A percentile compares a stretch with the other conserved stretches of the same genome.
These are phyloP conservation scores for Hemicrepidius hirtus DNA, from an alignment of 2,888 invertebrate genomes.

Conservation along the genomic window DNA sequence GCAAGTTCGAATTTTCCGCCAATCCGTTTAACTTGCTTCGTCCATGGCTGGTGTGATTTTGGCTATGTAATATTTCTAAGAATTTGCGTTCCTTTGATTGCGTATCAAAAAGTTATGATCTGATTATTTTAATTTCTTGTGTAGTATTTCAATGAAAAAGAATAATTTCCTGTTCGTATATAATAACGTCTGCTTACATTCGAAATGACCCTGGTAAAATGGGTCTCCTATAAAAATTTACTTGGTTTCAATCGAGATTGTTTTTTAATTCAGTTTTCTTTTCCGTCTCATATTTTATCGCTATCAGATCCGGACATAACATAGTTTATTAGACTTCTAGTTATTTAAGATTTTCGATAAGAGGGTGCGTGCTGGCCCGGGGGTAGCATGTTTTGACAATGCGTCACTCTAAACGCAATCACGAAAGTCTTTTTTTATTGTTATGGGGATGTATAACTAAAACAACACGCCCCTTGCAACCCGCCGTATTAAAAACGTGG, in stretches of 20 bases:
- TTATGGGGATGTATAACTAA: conserved; percentile 52
- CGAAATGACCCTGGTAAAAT: background rate
- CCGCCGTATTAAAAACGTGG: conserved; percentile 48
- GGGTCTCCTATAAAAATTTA: conserved; percentile 29
- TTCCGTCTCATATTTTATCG: conserved; percentile 59
- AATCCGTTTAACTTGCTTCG: no score
- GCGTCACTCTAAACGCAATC: conserved; percentile 65
- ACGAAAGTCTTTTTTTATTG: conserved; percentile 60
- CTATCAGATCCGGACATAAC: conserved; percentile 58
- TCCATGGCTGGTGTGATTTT: no score
- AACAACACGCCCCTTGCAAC: conserved; percentile 48
- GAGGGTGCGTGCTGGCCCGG: conserved; percentile 55
- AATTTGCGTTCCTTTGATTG: no score
- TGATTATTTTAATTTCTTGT: no score
- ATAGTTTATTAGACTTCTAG: conserved; percentile 60
- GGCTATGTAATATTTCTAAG: no score
- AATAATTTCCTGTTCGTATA: background rate
- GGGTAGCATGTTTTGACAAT: conserved; percentile 65
- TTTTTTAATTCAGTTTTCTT: conserved; percentile 65
- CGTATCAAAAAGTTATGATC: no score
- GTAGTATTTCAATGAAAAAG: no score
- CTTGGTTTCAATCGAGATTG: conserved; percentile 57
- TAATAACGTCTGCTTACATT: background rate
- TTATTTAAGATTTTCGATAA: conserved; percentile 62
- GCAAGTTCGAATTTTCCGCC: no score